Evolutionary conservation across 2,113 vertebrate species (phyloP).

Genomic region (Barbus barbus): DNA sequence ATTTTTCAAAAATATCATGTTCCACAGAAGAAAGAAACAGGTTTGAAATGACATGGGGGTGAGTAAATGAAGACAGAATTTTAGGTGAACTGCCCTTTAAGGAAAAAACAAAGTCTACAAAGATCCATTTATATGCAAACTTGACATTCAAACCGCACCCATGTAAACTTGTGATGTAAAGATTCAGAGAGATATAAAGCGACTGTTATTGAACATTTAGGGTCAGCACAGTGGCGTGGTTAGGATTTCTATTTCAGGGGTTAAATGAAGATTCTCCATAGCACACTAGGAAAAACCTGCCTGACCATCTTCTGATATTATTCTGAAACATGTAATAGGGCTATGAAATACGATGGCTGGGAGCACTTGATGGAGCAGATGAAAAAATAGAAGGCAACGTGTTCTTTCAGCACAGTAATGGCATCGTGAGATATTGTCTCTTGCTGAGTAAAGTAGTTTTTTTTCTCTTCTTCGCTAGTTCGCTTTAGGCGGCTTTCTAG

Average conservation of each 20-base stretch:
- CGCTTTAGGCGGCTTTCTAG: constrained; percentile 48
- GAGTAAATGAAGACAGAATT: no score
- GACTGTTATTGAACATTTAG: neutral
- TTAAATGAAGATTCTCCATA: neutral
- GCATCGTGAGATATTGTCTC: constrained; percentile 37
- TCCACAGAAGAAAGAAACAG: neutral
- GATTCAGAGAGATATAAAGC: neutral
- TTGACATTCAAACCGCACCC: neutral
- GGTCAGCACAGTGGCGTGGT: neutral
- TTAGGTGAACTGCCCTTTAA: no score
- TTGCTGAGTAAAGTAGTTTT: constrained; percentile 14
- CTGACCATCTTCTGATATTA: neutral
- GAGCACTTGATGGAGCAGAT: neutral
- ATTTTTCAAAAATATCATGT: no score
- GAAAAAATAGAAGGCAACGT: neutral
- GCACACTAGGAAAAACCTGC: constrained; percentile 12
- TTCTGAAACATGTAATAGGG: constrained; percentile 29
- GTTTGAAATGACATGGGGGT: no score
- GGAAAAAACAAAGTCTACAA: neutral
- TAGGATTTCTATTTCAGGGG: neutral
- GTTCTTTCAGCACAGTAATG: constrained; percentile 38
- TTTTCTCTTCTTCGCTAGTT: neutral
- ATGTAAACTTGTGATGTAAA: neutral
- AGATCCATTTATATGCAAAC: neutral
- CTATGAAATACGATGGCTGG: neutral